Base-by-base conservation (phyloP, 2,888 invertebrate genomes). In the Himalopsyche kuldschensis region DNA sequence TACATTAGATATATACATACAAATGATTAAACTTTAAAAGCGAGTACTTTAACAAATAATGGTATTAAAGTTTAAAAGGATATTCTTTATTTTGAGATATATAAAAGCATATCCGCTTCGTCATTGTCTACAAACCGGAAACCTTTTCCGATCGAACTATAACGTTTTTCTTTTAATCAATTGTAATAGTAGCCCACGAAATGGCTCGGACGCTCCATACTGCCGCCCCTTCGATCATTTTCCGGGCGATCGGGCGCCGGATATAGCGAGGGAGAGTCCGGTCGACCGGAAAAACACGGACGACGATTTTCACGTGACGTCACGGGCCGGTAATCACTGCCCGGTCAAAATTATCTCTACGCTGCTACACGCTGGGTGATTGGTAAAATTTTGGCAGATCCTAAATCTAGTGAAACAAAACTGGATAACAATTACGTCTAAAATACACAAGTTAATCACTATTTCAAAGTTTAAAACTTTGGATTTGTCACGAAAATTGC, bases 191-290 rank as follows among this genome's bases (percentile, higher is more conserved):
- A 69, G 69, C 30, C 20, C 69, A 24, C 69, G 69, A 27, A 41
- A 41, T 15, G 11, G 41, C 41, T 41, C 41, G 41, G 41, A 41
- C 41, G 41, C 41, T 41, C 41, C 41, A 41, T 69, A 69, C 27
- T 32, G 35, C 76, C 35, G 76, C 76, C 76, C 41, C 76, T 76
- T 32, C 76, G 76, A 76, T 76, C 76, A 76, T 76, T 76, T 76
- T 76, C 76, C 41, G 41, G 76, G 76, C 76, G 31, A 76, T 76
- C 41, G 76, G n/a, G 35, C 41, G 24, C 76, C 76, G 76, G 76
- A 76, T 35, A 76, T 76, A 76, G 76, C 32, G 41, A 76, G 41
- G 32, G 76, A 32, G 32, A 24, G n/a, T 41, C 35, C n/a, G 76
- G 24, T 35, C 76, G 32, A 35, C 76, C 76, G 76, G 76, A 41